Evolutionary conservation across 2,888 invertebrate species (phyloP).

Genomic region (Synanthedon vespiformis): DNA sequence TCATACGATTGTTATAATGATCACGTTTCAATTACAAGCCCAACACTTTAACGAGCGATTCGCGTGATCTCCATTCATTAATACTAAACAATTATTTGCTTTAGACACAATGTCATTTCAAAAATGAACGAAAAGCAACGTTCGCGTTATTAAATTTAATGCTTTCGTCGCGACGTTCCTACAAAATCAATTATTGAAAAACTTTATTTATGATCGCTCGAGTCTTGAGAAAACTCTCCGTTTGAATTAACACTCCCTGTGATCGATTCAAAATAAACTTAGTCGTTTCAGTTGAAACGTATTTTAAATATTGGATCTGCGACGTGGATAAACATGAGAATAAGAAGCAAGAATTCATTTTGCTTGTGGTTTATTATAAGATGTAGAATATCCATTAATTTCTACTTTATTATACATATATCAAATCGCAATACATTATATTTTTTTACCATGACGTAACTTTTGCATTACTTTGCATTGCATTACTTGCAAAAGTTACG

Average conservation of each 20-base stretch:
- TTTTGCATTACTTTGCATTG: too few species aligned
- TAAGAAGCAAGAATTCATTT: too few species aligned
- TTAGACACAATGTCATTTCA: not conserved
- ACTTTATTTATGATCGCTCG: not conserved
- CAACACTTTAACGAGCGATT: constrained; percentile 9
- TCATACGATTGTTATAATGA: constrained; percentile 4
- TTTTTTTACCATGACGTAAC: too few species aligned
- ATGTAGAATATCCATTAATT: too few species aligned
- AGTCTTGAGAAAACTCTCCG: not conserved
- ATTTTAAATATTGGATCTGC: too few species aligned
- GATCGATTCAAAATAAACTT: not conserved
- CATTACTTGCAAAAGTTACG: too few species aligned
- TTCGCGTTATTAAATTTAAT: not conserved
- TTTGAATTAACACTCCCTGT: not conserved
- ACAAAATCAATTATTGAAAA: not conserved
- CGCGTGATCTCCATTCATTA: constrained; percentile 8
- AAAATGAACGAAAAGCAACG: not conserved
- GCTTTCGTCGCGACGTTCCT: not conserved
- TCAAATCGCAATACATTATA: too few species aligned
- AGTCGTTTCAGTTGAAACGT: too few species aligned
- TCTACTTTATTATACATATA: too few species aligned
- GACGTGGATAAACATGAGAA: too few species aligned
- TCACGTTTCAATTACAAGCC: constrained; percentile 12
- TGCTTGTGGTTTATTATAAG: too few species aligned
- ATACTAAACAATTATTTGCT: constrained; percentile 1